phyloP scores from a whole-genome alignment of 2,113 vertebrate genomes.

The Ctenodactylus gundi region DNA sequence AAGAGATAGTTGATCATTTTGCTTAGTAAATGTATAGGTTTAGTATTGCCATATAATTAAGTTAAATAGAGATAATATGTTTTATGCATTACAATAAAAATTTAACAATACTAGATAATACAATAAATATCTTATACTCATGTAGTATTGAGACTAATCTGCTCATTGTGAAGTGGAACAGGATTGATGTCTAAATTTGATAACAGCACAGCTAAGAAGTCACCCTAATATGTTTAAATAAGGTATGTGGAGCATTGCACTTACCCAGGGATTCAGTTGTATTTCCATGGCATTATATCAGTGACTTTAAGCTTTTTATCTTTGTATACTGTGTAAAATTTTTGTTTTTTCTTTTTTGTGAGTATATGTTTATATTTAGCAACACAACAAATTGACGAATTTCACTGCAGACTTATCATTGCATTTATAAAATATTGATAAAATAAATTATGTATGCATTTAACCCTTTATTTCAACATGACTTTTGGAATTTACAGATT shows the following conservation, averaged over 20 bases:
- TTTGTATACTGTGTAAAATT: not conserved
- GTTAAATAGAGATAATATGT: conserved; percentile 12
- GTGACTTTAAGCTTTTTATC: not conserved
- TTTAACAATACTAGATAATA: conserved; percentile 8
- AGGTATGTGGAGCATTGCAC: not conserved
- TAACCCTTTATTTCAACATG: not conserved
- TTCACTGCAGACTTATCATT: not conserved
- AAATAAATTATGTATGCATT: not conserved
- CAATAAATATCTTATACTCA: not conserved
- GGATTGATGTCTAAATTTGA: conserved; percentile 22
- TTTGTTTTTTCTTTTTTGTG: not conserved
- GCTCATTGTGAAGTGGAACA: not conserved
- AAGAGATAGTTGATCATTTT: not conserved
- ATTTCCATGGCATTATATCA: not conserved
- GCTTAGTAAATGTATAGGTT: conserved; percentile 24
- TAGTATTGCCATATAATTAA: conserved; percentile 7
- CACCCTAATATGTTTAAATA: not conserved
- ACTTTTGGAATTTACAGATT: conserved; percentile 46
- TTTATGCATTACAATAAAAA: conserved; percentile 22
- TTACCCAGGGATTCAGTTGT: not conserved
- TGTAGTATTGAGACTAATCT: not conserved
- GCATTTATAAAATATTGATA: conserved; percentile 10
- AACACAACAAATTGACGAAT: not conserved
- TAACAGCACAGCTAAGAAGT: not conserved
- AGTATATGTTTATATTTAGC: not conserved